Conservation (phyloP, 2,797 vertebrate species). For the Salarias fasciatus region DNA sequence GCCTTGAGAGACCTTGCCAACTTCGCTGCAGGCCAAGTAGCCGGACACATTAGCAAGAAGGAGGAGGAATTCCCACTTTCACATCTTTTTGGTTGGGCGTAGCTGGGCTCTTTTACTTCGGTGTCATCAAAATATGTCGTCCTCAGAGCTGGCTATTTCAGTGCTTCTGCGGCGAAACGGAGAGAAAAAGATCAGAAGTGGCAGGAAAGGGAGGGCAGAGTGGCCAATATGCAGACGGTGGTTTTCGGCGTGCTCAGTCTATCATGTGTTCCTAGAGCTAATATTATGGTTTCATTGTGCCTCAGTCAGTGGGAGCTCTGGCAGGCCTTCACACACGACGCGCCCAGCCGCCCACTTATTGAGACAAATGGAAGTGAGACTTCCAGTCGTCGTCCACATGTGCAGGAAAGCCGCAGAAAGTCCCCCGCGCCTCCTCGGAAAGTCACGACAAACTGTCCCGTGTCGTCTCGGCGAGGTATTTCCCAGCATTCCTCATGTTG, state of each 20-base stretch:
- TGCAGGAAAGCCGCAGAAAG: conserved; percentile 52
- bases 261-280: conserved; percentile 68
- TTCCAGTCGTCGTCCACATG: conserved; percentile 37
- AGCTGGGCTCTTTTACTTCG: conserved; percentile 42
- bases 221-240: conserved; percentile 70
- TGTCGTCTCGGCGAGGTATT: conserved; percentile 34
- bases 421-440: conserved; percentile 51
- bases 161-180: conserved; percentile 46
- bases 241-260: conserved; percentile 62
- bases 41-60: conserved; percentile 53
- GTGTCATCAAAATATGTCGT: conserved; percentile 71
- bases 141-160: conserved; percentile 50
- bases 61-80: conserved; percentile 44
- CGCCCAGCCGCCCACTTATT: conserved; percentile 28
- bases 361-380: conserved; percentile 46
- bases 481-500: conserved; percentile 63
- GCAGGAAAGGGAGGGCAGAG: conserved; percentile 61
- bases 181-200: conserved; percentile 59
- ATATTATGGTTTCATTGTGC: conserved; percentile 74
- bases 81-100: conserved; percentile 38
- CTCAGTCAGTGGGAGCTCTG: conserved; percentile 66
- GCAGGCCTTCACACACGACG: conserved; percentile 37
- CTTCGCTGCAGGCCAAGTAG: conserved; percentile 66
- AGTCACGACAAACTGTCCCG: conserved; percentile 25
- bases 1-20: conserved; percentile 74